These are phyloP conservation scores for Melospiza georgiana DNA, from an alignment of 2,113 vertebrate species.

Conservation along the genomic window DNA sequence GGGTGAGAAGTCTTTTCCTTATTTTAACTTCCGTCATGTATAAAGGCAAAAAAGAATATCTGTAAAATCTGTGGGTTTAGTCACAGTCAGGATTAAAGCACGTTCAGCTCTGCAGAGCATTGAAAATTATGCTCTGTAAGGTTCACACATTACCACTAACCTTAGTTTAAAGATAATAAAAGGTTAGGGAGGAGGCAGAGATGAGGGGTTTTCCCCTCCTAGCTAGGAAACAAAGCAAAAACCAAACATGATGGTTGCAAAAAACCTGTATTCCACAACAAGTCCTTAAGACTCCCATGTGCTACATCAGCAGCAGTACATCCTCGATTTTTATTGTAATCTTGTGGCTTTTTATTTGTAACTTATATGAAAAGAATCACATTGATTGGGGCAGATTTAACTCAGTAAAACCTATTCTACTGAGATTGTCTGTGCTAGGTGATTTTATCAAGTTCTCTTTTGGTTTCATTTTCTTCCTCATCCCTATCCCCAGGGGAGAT, in stretches of 20 bases:
- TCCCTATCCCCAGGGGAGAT: slow-evolving; percentile 91
- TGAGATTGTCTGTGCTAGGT: slow-evolving; percentile 88
- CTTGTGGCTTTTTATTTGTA: slow-evolving; percentile 95
- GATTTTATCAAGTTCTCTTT: slow-evolving; percentile 97
- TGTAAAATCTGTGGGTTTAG: background rate
- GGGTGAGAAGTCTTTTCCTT: background rate
- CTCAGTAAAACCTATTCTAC: slow-evolving; percentile 95
- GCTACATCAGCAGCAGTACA: slow-evolving; percentile 73
- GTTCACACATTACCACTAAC: slow-evolving; percentile 3
- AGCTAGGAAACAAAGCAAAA: slow-evolving; percentile 62
- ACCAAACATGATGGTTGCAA: slow-evolving; percentile 66
- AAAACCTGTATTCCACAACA: slow-evolving; percentile 75
- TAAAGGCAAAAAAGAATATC: background rate
- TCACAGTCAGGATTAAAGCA: slow-evolving; percentile 29
- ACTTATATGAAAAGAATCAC: slow-evolving; percentile 96
- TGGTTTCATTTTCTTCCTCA: slow-evolving; percentile 96
- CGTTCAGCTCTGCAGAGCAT: background rate
- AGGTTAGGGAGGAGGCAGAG: background rate
- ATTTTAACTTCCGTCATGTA: background rate
- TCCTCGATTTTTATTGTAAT: slow-evolving; percentile 84
- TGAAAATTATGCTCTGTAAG: slow-evolving; percentile 50
- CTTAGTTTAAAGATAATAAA: slow-evolving; percentile 57
- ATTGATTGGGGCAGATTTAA: slow-evolving; percentile 98
- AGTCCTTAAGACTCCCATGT: slow-evolving; percentile 76
- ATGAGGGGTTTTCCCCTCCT: background rate